phyloP scores from a whole-genome alignment of 1,140 invertebrate genomes.

The Semibalanus balanoides region DNA sequence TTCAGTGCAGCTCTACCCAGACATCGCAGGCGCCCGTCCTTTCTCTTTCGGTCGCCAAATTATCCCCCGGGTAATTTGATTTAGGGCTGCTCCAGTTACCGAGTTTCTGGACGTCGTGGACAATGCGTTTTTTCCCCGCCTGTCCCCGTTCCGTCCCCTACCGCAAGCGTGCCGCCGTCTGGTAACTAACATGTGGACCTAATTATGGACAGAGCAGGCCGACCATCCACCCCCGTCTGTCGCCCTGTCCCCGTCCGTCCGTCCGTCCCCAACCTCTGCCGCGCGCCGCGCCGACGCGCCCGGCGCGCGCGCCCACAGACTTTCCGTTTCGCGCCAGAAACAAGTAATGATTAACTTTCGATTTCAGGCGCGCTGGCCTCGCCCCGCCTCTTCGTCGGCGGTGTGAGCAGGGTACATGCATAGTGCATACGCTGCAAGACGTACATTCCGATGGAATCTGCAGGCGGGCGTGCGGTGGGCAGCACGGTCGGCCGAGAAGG shows the following conservation, averaged over 20 bases:
- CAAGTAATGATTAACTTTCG: background rate
- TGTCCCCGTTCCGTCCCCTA: background rate
- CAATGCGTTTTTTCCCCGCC: background rate
- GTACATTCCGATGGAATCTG: background rate
- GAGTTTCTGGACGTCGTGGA: background rate
- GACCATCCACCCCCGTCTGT: background rate
- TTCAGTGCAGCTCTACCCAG: background rate
- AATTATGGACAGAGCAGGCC: background rate
- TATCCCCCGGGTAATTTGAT: background rate
- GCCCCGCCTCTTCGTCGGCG: background rate
- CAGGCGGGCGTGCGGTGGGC: background rate
- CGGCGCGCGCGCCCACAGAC: too few relatives aligned
- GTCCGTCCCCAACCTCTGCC: background rate
- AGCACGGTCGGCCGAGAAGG: too few relatives aligned
- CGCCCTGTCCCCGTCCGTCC: too few relatives aligned
- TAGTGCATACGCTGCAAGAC: background rate
- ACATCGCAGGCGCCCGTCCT: background rate
- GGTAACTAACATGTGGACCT: background rate
- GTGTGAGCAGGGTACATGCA: too few relatives aligned
- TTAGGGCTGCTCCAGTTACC: background rate
- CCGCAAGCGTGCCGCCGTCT: slow-evolving; percentile 1
- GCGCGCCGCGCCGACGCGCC: too few relatives aligned
- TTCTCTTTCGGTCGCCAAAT: background rate
- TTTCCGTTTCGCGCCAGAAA: background rate
- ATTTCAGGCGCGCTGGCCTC: background rate